A percentile compares a stretch with the other conserved stretches of the same genome.
phyloP scores from a whole-genome alignment of 2,797 vertebrate genomes.

The Paedocypris micromegethes region DNA sequence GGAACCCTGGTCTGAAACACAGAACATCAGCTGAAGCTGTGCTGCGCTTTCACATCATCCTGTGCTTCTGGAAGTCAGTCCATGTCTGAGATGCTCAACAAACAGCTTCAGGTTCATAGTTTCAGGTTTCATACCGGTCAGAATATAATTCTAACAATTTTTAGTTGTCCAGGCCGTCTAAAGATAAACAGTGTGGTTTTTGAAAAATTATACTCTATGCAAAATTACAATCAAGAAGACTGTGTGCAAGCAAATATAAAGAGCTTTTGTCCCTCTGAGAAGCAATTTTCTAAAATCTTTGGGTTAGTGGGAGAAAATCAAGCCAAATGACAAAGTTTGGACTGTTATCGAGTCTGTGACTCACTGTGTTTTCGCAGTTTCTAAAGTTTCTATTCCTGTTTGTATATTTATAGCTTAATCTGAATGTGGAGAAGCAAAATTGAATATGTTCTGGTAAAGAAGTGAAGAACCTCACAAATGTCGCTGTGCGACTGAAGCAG shows the following conservation, averaged over 20 bases:
- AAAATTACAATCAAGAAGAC: constrained; percentile 40
- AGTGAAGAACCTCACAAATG: constrained; percentile 19
- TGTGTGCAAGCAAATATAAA: constrained; percentile 20
- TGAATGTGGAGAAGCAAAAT: not conserved
- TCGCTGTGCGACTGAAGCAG: constrained; percentile 13
- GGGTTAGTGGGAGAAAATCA: constrained; percentile 9
- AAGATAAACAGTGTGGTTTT: constrained; percentile 23
- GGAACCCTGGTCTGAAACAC: constrained; percentile 68
- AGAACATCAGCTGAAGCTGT: constrained; percentile 26
- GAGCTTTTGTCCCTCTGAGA: constrained; percentile 13
- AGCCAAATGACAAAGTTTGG: constrained; percentile 16
- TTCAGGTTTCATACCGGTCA: not conserved
- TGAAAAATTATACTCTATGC: constrained; percentile 38
- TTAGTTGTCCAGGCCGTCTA: constrained; percentile 1
- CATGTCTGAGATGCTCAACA: not conserved
- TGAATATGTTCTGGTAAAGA: constrained; percentile 3
- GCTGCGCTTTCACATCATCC: constrained; percentile 7
- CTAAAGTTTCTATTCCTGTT: not conserved
- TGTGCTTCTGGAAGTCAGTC: not conserved
- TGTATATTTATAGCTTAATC: constrained; percentile 9
- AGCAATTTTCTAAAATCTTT: not conserved
- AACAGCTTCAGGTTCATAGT: not conserved
- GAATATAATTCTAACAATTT: not conserved
- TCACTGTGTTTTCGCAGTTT: not conserved
- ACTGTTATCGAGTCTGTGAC: constrained; percentile 15